These are phyloP conservation scores for Caenorhabditis sp. DNA, from an alignment of 2,888 invertebrate genomes.

Conservation along the genomic window DNA sequence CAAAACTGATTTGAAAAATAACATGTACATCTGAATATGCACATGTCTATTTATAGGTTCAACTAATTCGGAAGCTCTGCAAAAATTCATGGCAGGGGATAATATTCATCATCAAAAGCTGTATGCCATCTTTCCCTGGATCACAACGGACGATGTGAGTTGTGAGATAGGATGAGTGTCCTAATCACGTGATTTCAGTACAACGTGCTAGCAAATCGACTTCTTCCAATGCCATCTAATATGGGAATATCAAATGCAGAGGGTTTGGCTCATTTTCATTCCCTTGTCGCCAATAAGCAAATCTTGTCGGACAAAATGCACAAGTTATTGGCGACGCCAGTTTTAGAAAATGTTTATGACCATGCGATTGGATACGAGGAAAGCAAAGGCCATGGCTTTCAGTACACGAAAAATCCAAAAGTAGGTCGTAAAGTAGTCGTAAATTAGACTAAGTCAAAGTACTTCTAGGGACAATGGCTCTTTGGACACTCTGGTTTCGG, in stretches of 20 bases:
- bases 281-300: constrained; percentile 57
- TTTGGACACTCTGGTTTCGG: constrained; percentile 77
- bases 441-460: constrained; percentile 4
- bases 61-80: constrained; percentile 67
- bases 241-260: constrained; percentile 74
- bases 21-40: too few relatives aligned
- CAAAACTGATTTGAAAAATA: too few relatives aligned
- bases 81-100: constrained; percentile 68
- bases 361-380: constrained; percentile 73
- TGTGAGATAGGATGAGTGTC: neutral
- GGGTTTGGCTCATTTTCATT: constrained; percentile 71
- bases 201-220: constrained; percentile 70
- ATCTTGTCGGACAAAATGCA: constrained; percentile 52
- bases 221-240: constrained; percentile 76
- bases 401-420: constrained; percentile 71
- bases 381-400: constrained; percentile 75
- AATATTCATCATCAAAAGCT: constrained; percentile 69
- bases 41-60: constrained; percentile 46
- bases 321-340: constrained; percentile 60
- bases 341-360: constrained; percentile 70
- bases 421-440: too few relatives aligned
- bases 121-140: constrained; percentile 71
- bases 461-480: constrained; percentile 72
- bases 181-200: constrained; percentile 64
- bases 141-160: constrained; percentile 72